Evolutionary conservation across 2,888 invertebrate species (phyloP).

Genomic region (Melitaea athalia): DNA sequence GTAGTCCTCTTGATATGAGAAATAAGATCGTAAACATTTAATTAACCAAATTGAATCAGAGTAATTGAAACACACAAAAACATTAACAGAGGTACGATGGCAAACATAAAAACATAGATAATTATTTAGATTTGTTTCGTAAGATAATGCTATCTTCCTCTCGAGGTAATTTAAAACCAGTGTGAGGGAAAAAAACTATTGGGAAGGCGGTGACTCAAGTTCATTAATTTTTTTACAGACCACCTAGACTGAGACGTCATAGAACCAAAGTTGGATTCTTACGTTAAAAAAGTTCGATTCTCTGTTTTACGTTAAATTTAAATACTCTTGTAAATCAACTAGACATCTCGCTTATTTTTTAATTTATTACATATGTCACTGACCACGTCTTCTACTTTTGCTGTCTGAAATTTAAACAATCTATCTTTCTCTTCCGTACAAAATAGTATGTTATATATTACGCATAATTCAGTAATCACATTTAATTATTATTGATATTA

Average conservation of each 20-base stretch:
- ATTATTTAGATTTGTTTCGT: conserved; percentile 12
- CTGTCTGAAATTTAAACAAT: no score
- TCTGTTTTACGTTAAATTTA: background rate
- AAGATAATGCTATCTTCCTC: conserved; percentile 30
- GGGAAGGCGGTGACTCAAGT: conserved; percentile 25
- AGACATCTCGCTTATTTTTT: no score
- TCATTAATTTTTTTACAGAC: conserved; percentile 34
- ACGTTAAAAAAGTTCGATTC: background rate
- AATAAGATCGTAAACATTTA: no score
- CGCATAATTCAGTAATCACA: no score
- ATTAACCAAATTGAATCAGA: background rate
- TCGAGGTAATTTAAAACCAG: conserved; percentile 31
- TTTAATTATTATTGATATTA: no score
- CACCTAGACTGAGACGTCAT: conserved; percentile 23
- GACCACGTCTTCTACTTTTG: no score
- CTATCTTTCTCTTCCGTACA: no score
- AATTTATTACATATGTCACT: no score
- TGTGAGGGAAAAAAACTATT: conserved; percentile 24
- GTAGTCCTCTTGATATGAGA: no score
- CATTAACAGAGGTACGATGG: background rate
- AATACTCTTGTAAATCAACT: no score
- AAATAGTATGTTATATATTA: no score
- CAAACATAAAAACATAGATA: background rate
- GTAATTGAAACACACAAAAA: background rate
- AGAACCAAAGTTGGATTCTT: conserved; percentile 1